Evolutionary conservation across 2,797 vertebrate species (phyloP).

Genomic region (Triplophysa bombifrons): DNA sequence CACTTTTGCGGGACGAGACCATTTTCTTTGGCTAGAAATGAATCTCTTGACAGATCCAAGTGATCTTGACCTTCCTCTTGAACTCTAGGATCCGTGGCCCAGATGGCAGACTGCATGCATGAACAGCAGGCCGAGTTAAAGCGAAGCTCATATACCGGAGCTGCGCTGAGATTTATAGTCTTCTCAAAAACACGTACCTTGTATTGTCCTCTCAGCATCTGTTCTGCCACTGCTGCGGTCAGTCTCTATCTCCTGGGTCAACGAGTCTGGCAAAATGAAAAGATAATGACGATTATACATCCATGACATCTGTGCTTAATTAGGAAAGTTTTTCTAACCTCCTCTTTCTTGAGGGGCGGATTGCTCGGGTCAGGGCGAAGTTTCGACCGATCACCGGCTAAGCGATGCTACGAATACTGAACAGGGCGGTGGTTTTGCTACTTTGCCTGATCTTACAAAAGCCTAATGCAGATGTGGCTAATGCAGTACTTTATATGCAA

Average conservation of each 20-base stretch:
- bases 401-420: slow-evolving; percentile 34
- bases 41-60: slow-evolving; percentile 70
- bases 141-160: slow-evolving; percentile 87
- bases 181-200: slow-evolving; percentile 98
- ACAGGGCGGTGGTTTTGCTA: slow-evolving; percentile 20
- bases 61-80: slow-evolving; percentile 93
- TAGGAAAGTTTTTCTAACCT: slow-evolving; percentile 56
- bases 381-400: slow-evolving; percentile 36
- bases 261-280: slow-evolving; percentile 93
- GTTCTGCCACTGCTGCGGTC: slow-evolving; percentile 99
- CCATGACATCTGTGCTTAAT: slow-evolving; percentile 72
- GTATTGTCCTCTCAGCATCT: slow-evolving; percentile 99
- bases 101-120: slow-evolving; percentile 98
- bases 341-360: slow-evolving; percentile 46
- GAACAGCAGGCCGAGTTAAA: slow-evolving; percentile 94
- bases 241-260: slow-evolving; percentile 99
- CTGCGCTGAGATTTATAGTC: slow-evolving; percentile 96
- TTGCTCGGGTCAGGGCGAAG: slow-evolving; percentile 44
- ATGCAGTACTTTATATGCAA: neutral
- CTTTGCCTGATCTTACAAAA: neutral
- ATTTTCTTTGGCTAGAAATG: slow-evolving; percentile 45
- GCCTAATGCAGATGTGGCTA: neutral
- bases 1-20: slow-evolving; percentile 11
- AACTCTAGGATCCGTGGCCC: slow-evolving; percentile 92
- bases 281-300: slow-evolving; percentile 89